Evolutionary conservation across 2,888 invertebrate genomes (phyloP).

Genomic region (Caenorhabditis doughertyi): DNA sequence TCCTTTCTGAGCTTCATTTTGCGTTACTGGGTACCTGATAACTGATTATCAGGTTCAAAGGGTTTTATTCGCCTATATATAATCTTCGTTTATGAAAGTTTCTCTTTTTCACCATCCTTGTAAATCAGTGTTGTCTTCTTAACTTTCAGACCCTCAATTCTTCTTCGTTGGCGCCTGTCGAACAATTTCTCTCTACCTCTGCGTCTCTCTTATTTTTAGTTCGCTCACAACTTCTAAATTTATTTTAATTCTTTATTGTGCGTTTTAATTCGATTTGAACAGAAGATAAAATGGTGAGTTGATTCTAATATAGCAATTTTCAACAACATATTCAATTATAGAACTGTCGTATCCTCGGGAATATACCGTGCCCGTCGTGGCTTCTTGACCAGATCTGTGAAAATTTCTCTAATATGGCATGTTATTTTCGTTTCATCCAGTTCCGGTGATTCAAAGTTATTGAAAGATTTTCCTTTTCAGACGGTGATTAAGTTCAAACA

Average conservation of each 20-base stretch:
- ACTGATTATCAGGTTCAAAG: too few species aligned
- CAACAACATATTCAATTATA: not conserved
- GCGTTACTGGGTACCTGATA: too few species aligned
- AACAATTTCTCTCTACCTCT: not conserved
- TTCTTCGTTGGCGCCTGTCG: not conserved
- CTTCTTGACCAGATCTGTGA: constrained; percentile 49
- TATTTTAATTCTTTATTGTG: not conserved
- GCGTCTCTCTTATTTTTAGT: not conserved
- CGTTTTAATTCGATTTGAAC: not conserved
- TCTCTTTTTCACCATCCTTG: too few species aligned
- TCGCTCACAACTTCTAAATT: not conserved
- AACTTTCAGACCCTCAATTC: not conserved
- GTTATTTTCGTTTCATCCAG: not conserved
- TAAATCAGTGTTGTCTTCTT: too few species aligned
- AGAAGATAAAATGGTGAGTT: constrained; percentile 25
- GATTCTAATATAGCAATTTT: not conserved
- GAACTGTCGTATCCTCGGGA: constrained; percentile 45
- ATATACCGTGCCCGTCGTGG: constrained; percentile 49
- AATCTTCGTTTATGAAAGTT: too few species aligned
- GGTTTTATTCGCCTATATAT: too few species aligned
- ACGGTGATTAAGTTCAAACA: constrained; percentile 41
- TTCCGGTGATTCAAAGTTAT: not conserved
- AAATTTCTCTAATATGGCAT: constrained; percentile 30
- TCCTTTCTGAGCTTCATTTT: too few species aligned
- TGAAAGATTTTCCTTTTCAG: too few species aligned